Base-by-base conservation (phyloP, 2,888 invertebrate species). In the Osmoderma eremita region DNA sequence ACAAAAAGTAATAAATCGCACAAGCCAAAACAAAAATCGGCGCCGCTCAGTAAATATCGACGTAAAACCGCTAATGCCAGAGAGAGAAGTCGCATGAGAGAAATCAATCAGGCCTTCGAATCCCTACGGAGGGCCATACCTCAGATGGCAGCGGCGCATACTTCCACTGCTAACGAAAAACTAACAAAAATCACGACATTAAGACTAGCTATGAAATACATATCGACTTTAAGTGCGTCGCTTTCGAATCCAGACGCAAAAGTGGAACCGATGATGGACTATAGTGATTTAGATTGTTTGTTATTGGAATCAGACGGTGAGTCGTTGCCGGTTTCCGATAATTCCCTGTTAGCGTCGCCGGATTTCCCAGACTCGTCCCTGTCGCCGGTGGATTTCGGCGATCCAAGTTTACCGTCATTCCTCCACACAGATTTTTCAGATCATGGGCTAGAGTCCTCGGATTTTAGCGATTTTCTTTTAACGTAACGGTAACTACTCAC, bases 21-120 rank as follows among this genome's bases (percentile, higher is more conserved):
- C 65, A 83, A 83, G 72, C 82, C 86, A 70, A 89, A 90, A 77
- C 85, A 88, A 74, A 85, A 89, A 78, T 87, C 90, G 22, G 89
- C 90, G 65, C 91, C 91, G 12, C 86, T 95, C 74, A 94, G 94
- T 84, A 95, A 95, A 82, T 95, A 95, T 83, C 85, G 95, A 22
- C 86, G 95, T 75, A 93, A 93, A 85, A 94, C 94, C 0, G 95
- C 95, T 12, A 96, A 95, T 83, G 94, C 94, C 0, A 83, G 95
- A 30, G 95, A 96, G 78, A 82, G 95, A 36, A 91, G 90, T 72
- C 87, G 95, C 65, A 95, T 95, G 95, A 86, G 92, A 54, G 95
- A 95, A 80, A 95, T 96, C 74, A 96, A 96, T 83, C 87, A 88
- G 68, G 95, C 95, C 0, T 96, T 95, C 81, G 95, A 95, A 78